Evolutionary conservation across 1,140 invertebrate species (phyloP).

Genomic region (Megathymus violae): DNA sequence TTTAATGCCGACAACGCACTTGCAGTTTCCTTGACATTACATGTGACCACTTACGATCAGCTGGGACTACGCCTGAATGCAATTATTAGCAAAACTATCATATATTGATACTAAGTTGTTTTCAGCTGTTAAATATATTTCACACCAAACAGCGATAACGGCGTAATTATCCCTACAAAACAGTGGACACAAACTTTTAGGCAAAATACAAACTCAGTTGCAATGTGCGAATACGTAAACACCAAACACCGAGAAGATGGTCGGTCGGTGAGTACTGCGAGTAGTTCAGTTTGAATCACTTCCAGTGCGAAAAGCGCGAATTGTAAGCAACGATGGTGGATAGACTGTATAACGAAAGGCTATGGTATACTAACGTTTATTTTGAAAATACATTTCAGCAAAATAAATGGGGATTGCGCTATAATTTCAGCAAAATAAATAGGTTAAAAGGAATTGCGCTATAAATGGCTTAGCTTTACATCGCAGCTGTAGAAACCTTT

Average conservation of each 20-base stretch:
- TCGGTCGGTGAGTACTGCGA: background rate
- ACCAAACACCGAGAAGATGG: conserved; percentile 15
- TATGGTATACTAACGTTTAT: conserved; percentile 4
- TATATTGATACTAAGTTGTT: too few species aligned
- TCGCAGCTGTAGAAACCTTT: too few species aligned
- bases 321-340: conserved; percentile 20
- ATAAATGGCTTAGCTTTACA: background rate
- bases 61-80: too few species aligned
- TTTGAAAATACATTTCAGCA: background rate
- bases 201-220: conserved; percentile 4
- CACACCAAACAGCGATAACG: background rate
- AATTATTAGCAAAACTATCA: too few species aligned
- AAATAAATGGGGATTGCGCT: too few species aligned
- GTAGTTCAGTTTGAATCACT: conserved; percentile 15
- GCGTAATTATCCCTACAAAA: background rate
- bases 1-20: too few species aligned
- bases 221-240: conserved; percentile 3
- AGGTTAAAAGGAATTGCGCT: background rate
- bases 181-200: conserved; percentile 16
- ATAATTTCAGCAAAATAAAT: background rate
- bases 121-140: too few species aligned
- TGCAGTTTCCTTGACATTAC: too few species aligned
- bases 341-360: conserved; percentile 8
- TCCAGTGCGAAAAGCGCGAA: conserved; percentile 8
- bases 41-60: too few species aligned